Evolutionary conservation across 1,140 invertebrate genomes (phyloP).

Genomic region (Drosophila baimaii): DNA sequence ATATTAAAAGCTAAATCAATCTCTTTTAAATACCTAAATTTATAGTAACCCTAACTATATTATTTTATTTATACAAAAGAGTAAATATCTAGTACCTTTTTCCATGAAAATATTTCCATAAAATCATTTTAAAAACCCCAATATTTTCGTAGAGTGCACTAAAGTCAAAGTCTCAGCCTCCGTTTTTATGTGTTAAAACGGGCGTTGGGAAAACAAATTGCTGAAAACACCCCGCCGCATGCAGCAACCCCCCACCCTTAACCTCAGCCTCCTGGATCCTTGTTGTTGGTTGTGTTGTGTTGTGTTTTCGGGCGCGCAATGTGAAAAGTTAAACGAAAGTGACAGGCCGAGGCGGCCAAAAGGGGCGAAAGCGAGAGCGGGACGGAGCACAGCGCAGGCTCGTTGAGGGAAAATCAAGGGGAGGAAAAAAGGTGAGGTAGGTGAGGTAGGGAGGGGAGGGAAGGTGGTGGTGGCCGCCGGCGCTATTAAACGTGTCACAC

Average conservation of each 20-base stretch:
- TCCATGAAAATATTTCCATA: rapidly evolving
- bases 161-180: slow-evolving; percentile 67
- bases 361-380: slow-evolving; percentile 56
- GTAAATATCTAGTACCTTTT: too few relatives aligned
- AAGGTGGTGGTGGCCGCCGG: slow-evolving; percentile 16
- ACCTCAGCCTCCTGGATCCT: not conserved
- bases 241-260: slow-evolving; percentile 3
- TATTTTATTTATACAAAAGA: not conserved
- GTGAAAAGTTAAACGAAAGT: slow-evolving; percentile 82
- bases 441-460: slow-evolving; percentile 1
- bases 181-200: slow-evolving; percentile 69
- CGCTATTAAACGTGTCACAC: slow-evolving; percentile 80
- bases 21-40: too few relatives aligned
- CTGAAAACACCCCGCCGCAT: slow-evolving; percentile 73
- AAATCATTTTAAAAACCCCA: not conserved
- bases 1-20: too few relatives aligned
- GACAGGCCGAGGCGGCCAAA: slow-evolving; percentile 57
- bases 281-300: slow-evolving; percentile 53
- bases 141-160: slow-evolving; percentile 29
- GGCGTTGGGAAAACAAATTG: slow-evolving; percentile 81
- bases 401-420: slow-evolving; percentile 31
- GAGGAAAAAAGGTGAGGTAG: slow-evolving; percentile 14
- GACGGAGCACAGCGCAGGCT: slow-evolving; percentile 35
- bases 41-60: too few relatives aligned
- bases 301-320: slow-evolving; percentile 56